Percentiles rank a stretch among this genome's conserved stretches.
Conservation (phyloP, 2,797 vertebrate genomes). For the Neosilurus mollespiculum region DNA sequence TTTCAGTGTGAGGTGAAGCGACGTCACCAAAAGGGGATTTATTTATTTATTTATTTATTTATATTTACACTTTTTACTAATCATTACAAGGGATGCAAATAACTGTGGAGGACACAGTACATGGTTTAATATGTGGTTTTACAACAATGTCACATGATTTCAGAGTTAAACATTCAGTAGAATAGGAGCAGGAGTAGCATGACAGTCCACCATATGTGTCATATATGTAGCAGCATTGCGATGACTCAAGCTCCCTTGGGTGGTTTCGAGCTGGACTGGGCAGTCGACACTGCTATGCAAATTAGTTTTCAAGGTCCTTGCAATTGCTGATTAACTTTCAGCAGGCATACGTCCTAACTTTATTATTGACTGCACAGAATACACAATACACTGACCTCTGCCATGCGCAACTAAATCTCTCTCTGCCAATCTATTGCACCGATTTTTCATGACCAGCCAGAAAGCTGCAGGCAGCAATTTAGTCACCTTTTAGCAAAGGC, state of each 20-base stretch:
- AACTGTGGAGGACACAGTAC: too few species aligned
- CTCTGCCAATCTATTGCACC: constrained; percentile 90
- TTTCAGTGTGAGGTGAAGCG: too few species aligned
- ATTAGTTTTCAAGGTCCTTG: constrained; percentile 99
- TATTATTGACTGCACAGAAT: constrained; percentile 99
- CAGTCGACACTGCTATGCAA: constrained; percentile 84
- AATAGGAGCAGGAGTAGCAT: constrained; percentile 8
- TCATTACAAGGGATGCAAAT: too few species aligned
- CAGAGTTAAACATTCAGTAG: neutral
- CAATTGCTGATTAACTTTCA: constrained; percentile 95
- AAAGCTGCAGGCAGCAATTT: constrained; percentile 81
- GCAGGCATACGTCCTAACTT: constrained; percentile 95
- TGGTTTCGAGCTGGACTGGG: constrained; percentile 73
- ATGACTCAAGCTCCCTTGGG: constrained; percentile 70
- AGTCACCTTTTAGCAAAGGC: constrained; percentile 72
- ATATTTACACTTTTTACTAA: too few species aligned
- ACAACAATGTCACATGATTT: neutral
- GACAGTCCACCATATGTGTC: constrained; percentile 28
- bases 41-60: too few species aligned
- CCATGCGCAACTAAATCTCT: constrained; percentile 97
- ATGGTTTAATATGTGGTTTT: neutral
- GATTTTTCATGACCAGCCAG: constrained; percentile 82
- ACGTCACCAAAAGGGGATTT: too few species aligned
- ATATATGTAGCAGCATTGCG: constrained; percentile 51
- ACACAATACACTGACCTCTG: constrained; percentile 99